Evolutionary conservation across 1,140 invertebrate genomes (phyloP).

Genomic region (Ephestia elutella): DNA sequence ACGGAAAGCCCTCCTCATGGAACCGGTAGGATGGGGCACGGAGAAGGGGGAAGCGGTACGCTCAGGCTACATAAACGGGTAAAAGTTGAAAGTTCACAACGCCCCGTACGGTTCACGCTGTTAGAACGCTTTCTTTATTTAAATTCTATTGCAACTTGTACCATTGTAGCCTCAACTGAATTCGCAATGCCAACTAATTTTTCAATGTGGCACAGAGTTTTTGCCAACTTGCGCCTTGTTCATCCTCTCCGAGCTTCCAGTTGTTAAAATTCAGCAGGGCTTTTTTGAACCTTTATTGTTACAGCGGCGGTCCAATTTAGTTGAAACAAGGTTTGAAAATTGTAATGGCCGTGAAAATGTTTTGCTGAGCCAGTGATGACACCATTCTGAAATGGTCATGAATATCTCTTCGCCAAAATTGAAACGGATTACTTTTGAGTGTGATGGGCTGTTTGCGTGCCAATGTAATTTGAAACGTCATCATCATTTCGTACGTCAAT

Average conservation of each 20-base stretch:
- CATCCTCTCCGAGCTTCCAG: constrained; percentile 17
- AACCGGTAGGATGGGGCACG: constrained; percentile 17
- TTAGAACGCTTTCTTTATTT: constrained; percentile 69
- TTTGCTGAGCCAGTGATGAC: constrained; percentile 17
- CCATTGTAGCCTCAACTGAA: constrained; percentile 52
- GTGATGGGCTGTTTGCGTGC: constrained; percentile 54
- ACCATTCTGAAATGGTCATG: constrained; percentile 29
- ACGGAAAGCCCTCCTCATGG: constrained; percentile 46
- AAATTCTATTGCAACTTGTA: constrained; percentile 68
- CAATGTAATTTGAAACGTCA: constrained; percentile 31
- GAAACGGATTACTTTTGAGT: constrained; percentile 46
- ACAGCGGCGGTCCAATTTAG: constrained; percentile 38
- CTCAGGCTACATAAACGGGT: constrained; percentile 50
- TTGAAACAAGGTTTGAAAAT: constrained; percentile 33
- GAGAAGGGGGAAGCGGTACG: constrained; percentile 28
- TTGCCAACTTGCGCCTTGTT: constrained; percentile 33
- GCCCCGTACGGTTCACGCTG: constrained; percentile 59
- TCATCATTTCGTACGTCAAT: constrained; percentile 24
- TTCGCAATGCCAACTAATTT: constrained; percentile 55
- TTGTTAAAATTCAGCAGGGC: constrained; percentile 26
- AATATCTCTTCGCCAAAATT: constrained; percentile 45
- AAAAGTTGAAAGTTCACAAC: constrained; percentile 72
- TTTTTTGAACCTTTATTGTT: constrained; percentile 33
- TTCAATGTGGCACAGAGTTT: constrained; percentile 37
- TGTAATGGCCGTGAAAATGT: constrained; percentile 27